These are phyloP conservation scores for Protonibea diacanthus DNA, from an alignment of 2,797 vertebrate genomes.

Conservation along the genomic window DNA sequence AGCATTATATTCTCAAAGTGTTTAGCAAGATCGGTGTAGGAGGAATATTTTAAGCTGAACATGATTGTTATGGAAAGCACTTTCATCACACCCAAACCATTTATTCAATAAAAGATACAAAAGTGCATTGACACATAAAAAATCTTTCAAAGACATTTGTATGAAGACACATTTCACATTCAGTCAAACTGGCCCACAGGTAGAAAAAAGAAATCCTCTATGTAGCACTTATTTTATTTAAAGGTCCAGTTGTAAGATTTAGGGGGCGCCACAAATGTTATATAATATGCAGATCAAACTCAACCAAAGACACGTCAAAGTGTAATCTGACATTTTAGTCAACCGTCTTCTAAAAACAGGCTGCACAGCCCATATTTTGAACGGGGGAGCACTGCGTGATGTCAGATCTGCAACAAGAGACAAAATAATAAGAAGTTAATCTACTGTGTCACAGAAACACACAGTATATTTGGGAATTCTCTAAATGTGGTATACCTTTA, in stretches of 20 bases:
- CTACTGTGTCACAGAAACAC: neutral
- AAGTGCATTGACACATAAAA: neutral
- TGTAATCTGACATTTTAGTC: neutral
- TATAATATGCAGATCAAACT: too few species aligned
- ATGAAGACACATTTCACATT: constrained; percentile 5
- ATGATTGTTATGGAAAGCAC: neutral
- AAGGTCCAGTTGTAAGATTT: too few species aligned
- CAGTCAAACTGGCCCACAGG: constrained; percentile 20
- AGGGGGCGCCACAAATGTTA: too few species aligned
- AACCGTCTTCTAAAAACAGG: neutral
- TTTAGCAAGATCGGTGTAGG: neutral
- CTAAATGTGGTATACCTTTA: too few species aligned
- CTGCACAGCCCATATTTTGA: neutral
- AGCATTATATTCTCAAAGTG: too few species aligned
- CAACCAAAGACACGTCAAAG: too few species aligned
- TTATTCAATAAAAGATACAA: neutral
- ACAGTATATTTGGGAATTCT: too few species aligned
- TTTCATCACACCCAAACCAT: neutral
- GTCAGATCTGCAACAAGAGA: neutral
- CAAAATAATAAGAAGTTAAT: neutral
- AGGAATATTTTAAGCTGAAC: neutral
- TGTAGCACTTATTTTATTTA: too few species aligned
- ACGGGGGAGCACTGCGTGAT: neutral
- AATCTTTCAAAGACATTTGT: neutral
- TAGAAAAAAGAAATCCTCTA: constrained; percentile 1